A percentile compares a stretch with the other conserved stretches of the same genome.
Conservation (phyloP, 92 coral and sea anemone species). For the Paragorgia papillata region DNA sequence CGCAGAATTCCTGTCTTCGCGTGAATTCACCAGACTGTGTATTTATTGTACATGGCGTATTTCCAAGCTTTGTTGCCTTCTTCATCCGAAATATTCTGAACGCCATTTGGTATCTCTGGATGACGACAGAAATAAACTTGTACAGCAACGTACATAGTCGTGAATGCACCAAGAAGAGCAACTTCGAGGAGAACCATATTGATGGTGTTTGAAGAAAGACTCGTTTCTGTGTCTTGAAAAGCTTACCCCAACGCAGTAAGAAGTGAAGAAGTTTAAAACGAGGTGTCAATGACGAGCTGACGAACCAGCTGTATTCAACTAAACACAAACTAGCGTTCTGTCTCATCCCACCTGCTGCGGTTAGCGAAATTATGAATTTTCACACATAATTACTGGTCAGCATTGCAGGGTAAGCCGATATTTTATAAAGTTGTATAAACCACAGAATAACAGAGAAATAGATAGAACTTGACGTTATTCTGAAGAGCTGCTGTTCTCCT, state of each 20-base stretch:
- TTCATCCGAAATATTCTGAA: slow-evolving; percentile 26
- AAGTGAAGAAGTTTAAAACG: too few species aligned
- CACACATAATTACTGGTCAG: not conserved
- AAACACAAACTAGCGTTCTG: not conserved
- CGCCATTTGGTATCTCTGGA: slow-evolving; percentile 31
- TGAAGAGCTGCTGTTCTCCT: too few species aligned
- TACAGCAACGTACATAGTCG: slow-evolving; percentile 7
- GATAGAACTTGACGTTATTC: too few species aligned
- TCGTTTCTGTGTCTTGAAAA: too few species aligned
- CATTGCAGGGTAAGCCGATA: too few species aligned
- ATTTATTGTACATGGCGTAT: slow-evolving; percentile 40
- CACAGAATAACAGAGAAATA: too few species aligned
- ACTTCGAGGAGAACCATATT: slow-evolving; percentile 31
- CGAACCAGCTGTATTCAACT: too few species aligned
- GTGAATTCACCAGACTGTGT: slow-evolving; percentile 36
- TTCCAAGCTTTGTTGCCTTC: slow-evolving; percentile 31
- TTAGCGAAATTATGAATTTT: not conserved
- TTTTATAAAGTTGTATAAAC: too few species aligned
- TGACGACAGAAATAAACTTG: slow-evolving; percentile 36
- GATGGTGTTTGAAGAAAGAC: too few species aligned
- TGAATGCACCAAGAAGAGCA: slow-evolving; percentile 17
- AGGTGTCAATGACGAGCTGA: too few species aligned
- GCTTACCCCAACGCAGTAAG: too few species aligned
- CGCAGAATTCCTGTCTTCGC: too few species aligned
- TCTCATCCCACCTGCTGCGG: not conserved